Evolutionary conservation across 23 tunicate species (phyloP).

Genomic region (Halocynthia roretzi): DNA sequence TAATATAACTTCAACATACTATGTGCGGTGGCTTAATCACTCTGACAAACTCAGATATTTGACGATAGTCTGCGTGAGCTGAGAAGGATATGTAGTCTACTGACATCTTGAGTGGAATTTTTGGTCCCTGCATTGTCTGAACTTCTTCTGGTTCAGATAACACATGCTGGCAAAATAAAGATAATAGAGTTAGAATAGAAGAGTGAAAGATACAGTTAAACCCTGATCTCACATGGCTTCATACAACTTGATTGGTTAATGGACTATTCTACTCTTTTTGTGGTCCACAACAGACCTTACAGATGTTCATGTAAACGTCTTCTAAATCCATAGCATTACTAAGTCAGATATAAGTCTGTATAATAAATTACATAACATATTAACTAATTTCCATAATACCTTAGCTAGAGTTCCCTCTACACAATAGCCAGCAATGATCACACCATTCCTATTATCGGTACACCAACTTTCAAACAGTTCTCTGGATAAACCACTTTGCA

Average conservation of each 20-base stretch:
- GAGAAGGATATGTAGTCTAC: conserved; percentile 95
- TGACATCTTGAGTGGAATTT: conserved; percentile 73
- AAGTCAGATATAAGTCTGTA: too few relatives aligned
- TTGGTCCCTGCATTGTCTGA: conserved; percentile 73
- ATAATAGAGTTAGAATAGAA: neutral
- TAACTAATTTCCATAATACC: conserved; percentile 17
- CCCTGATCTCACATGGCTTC: neutral
- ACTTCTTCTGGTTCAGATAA: conserved; percentile 88
- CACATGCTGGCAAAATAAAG: conserved; percentile 50
- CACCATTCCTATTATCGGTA: conserved; percentile 70
- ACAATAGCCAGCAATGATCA: conserved; percentile 89
- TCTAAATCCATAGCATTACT: too few relatives aligned
- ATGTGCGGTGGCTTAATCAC: conserved; percentile 97
- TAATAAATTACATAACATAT: too few relatives aligned
- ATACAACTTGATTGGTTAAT: too few relatives aligned
- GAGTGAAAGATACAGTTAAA: neutral
- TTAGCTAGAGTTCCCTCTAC: conserved; percentile 96
- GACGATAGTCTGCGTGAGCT: conserved; percentile 94
- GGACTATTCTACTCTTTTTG: too few relatives aligned
- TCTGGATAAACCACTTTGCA: conserved; percentile 89
- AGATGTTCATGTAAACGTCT: too few relatives aligned
- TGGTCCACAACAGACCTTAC: too few relatives aligned
- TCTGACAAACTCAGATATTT: conserved; percentile 91
- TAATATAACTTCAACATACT: conserved; percentile 17
- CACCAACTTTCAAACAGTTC: conserved; percentile 92